Conservation (phyloP, 2,113 vertebrate genomes). For the Cryptotis parvus region DNA sequence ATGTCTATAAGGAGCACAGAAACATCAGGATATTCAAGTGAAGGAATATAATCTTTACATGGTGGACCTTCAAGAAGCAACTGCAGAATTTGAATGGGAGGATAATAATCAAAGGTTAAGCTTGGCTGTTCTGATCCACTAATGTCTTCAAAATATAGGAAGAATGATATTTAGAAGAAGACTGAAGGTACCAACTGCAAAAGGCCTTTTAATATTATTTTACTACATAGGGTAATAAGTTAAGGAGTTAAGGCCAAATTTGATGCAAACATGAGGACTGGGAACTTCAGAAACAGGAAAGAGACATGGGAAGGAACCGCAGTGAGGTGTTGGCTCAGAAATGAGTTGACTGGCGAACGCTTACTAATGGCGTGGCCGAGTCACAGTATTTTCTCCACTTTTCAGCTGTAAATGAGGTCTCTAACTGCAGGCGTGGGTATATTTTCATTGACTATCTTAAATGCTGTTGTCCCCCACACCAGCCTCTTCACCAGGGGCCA, state of each 20-base stretch:
- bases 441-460: background rate
- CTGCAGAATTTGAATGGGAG: background rate
- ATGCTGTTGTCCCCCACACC: background rate
- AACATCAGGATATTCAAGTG: background rate
- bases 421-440: background rate
- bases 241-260: background rate
- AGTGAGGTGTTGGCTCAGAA: background rate
- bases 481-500: background rate
- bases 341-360: background rate
- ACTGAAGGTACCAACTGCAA: conserved; percentile 18
- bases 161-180: background rate
- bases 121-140: background rate
- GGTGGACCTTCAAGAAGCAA: background rate
- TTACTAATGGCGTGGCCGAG: background rate
- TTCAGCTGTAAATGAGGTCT: background rate
- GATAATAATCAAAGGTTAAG: conserved; percentile 23
- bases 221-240: background rate
- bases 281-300: background rate
- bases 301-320: background rate
- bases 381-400: background rate
- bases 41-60: background rate
- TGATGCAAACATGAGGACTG: background rate
- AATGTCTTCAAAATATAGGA: background rate
- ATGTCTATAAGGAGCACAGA: background rate
- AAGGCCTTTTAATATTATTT: background rate